Conservation (phyloP, 2,888 invertebrate species). For the Drosophila mettleri region DNA sequence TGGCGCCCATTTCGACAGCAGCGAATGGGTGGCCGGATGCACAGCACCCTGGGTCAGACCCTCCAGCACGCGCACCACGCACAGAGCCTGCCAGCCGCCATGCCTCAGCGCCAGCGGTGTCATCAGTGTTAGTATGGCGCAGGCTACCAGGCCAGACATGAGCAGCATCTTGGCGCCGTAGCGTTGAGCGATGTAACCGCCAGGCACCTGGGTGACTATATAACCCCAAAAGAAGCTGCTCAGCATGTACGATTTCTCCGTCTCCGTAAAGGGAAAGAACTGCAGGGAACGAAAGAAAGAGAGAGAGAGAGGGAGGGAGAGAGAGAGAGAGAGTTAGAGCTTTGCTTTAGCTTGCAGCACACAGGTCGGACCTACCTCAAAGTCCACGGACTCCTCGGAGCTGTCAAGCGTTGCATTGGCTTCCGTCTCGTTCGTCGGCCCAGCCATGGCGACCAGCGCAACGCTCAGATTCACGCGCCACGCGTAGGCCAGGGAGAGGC, state of each 20-base stretch:
- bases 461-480: conserved; percentile 90
- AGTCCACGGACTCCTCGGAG: not conserved
- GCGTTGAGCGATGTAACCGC: conserved; percentile 89
- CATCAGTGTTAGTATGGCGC: conserved; percentile 88
- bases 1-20: conserved; percentile 90
- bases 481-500: conserved; percentile 88
- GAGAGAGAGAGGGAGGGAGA: not conserved
- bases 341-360: not conserved
- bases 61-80: conserved; percentile 87
- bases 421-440: conserved; percentile 78
- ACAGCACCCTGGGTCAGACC: conserved; percentile 89
- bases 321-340: not conserved
- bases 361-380: conserved; percentile 21
- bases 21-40: conserved; percentile 89
- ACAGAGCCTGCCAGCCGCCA: conserved; percentile 87
- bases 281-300: conserved; percentile 69
- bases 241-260: conserved; percentile 86
- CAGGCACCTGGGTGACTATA: conserved; percentile 87
- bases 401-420: conserved; percentile 10
- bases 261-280: conserved; percentile 87
- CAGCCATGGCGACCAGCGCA: conserved; percentile 91
- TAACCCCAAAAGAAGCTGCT: conserved; percentile 90
- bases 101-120: conserved; percentile 89
- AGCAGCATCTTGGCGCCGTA: conserved; percentile 90
- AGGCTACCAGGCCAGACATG: conserved; percentile 86